phyloP scores from a whole-genome alignment of 2,113 vertebrate species.

The Rhinolophus sinicus region DNA sequence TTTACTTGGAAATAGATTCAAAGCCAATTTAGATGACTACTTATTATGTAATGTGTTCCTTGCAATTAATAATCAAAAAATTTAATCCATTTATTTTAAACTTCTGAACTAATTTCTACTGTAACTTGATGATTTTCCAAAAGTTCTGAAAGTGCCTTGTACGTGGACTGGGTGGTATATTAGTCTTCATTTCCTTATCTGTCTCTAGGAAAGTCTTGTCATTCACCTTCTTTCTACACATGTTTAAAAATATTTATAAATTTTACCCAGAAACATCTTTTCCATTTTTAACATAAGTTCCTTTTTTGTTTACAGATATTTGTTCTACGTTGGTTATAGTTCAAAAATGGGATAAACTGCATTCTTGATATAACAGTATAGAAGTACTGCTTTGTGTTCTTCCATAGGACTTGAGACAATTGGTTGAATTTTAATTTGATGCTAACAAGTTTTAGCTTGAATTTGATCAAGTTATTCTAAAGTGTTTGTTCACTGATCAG shows the following conservation, averaged over 20 bases:
- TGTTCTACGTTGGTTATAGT: neutral
- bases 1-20: slow-evolving; percentile 33
- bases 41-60: slow-evolving; percentile 26
- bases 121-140: slow-evolving; percentile 25
- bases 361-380: neutral
- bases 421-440: slow-evolving; percentile 34
- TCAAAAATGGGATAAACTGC: neutral
- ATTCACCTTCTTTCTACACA: neutral
- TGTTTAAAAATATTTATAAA: neutral
- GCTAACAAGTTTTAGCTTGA: slow-evolving; percentile 20
- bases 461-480: slow-evolving; percentile 18
- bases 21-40: slow-evolving; percentile 9
- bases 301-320: neutral
- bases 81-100: slow-evolving; percentile 30
- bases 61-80: slow-evolving; percentile 8
- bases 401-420: neutral
- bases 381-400: neutral
- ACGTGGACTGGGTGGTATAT: neutral
- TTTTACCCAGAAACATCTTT: neutral
- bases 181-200: neutral
- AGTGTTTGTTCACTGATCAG: slow-evolving; percentile 41
- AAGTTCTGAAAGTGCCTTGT: neutral
- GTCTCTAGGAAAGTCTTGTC: neutral
- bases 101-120: slow-evolving; percentile 37
- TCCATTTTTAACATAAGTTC: slow-evolving; percentile 33